Evolutionary conservation across 2,888 invertebrate genomes (phyloP).

Genomic region (Ariolimax columbianus): DNA sequence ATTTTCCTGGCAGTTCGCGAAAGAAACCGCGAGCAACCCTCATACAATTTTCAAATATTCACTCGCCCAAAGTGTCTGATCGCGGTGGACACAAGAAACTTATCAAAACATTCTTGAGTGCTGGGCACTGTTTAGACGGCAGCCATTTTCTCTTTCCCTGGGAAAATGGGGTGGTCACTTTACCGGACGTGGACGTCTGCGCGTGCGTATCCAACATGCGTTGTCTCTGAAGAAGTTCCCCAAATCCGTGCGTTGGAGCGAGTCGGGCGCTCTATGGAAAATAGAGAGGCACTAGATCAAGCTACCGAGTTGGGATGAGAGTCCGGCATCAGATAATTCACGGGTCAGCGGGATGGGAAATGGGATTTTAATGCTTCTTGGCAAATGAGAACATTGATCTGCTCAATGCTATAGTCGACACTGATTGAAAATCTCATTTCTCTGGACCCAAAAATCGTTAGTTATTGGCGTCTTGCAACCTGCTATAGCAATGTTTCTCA

Average conservation of each 20-base stretch:
- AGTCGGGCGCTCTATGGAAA: slow-evolving; percentile 14
- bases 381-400: slow-evolving; percentile 17
- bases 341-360: slow-evolving; percentile 16
- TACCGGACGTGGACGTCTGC: slow-evolving; percentile 33
- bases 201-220: slow-evolving; percentile 37
- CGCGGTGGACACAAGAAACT: slow-evolving; percentile 34
- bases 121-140: slow-evolving; percentile 31
- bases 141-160: slow-evolving; percentile 26
- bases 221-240: background rate
- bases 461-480: background rate
- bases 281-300: background rate
- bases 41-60: slow-evolving; percentile 47
- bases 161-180: slow-evolving; percentile 33
- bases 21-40: slow-evolving; percentile 16
- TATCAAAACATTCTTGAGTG: slow-evolving; percentile 41
- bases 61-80: background rate
- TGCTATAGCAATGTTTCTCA: background rate
- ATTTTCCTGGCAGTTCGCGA: slow-evolving; percentile 3
- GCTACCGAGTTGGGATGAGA: background rate
- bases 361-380: slow-evolving; percentile 21
- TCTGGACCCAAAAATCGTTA: background rate
- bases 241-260: slow-evolving; percentile 31
- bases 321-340: slow-evolving; percentile 24
- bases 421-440: slow-evolving; percentile 15
- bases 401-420: background rate